Evolutionary conservation across 2,888 invertebrate genomes (phyloP), one percentile per base, ranked within the genome.

Genomic region (Hirtodrosophila confusa): DNA sequence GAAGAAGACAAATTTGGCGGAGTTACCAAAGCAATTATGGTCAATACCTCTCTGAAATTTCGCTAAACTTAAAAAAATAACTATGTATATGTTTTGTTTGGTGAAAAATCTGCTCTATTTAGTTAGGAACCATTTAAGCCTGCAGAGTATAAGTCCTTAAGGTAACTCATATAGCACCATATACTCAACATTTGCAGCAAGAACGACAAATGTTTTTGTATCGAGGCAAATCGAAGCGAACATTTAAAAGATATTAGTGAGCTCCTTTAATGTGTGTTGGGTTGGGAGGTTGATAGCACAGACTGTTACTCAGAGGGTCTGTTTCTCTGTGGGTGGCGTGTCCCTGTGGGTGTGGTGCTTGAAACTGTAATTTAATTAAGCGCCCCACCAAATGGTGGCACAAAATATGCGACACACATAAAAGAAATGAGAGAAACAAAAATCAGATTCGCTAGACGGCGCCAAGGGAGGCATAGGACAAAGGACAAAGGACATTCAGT

Each of bases 281-380:
- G n/a, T 27, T 2, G 44, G 39, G 29, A 17, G 35, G 23, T 10
- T 35, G 41, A 45, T 40, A 35, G 24, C 36, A 23, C 27, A 50
- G 29, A 57, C 48, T 27, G 27, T 27, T 27, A 39, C 55, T 33
- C 4, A 17, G n/a, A n/a, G n/a, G n/a, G n/a, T n/a, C 48, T 27
- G 27, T 27, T 27, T 33, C 55, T 33, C 4, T 17, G 35, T 44
- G 3, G 54, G 23, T 45, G 35, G 35, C 53, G 12, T 45, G 58
- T 36, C 54, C 35, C 23, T 43, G 67, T 48, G 40, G 35, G 48
- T 8, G 47, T 23, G 36, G 23, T n/a, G 48, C 17, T 17, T 17
- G 17, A 17, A 74, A 60, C 27, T 71, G 80, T 83, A 85, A 87
- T 83, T 83, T 83, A 83, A 83, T 83, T 87, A 87, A 66, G 71